These are phyloP conservation scores for Zalophus californianus DNA, from an alignment of 2,797 vertebrate genomes.

Conservation along the genomic window DNA sequence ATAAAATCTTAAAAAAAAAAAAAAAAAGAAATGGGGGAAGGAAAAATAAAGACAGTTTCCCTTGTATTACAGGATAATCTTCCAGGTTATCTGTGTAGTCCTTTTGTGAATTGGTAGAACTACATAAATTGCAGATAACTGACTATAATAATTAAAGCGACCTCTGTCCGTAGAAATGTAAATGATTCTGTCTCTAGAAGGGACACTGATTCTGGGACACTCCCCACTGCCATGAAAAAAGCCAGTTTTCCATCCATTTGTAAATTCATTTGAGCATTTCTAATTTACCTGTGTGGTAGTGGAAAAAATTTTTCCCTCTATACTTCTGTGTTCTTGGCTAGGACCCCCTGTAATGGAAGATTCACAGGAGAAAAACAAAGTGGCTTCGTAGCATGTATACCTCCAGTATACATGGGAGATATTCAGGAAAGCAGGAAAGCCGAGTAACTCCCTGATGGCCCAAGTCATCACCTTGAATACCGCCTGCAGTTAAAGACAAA, in stretches of 20 bases:
- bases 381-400: neutral
- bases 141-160: neutral
- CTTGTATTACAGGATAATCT: fast-evolving
- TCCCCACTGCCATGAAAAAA: neutral
- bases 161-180: neutral
- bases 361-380: neutral
- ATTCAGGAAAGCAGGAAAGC: neutral
- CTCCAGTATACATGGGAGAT: neutral
- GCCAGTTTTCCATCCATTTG: neutral
- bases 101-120: neutral
- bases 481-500: neutral
- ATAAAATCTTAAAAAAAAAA: no score
- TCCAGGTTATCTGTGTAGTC: neutral
- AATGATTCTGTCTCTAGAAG: neutral
- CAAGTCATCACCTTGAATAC: neutral
- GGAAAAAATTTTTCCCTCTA: neutral
- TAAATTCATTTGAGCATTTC: neutral
- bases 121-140: fast-evolving
- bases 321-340: neutral
- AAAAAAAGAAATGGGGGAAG: no score
- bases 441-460: neutral
- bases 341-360: neutral
- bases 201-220: neutral
- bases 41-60: neutral
- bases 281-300: neutral